These are phyloP conservation scores for Cyprinus carpio DNA, from an alignment of 2,113 vertebrate genomes.

Conservation along the genomic window DNA sequence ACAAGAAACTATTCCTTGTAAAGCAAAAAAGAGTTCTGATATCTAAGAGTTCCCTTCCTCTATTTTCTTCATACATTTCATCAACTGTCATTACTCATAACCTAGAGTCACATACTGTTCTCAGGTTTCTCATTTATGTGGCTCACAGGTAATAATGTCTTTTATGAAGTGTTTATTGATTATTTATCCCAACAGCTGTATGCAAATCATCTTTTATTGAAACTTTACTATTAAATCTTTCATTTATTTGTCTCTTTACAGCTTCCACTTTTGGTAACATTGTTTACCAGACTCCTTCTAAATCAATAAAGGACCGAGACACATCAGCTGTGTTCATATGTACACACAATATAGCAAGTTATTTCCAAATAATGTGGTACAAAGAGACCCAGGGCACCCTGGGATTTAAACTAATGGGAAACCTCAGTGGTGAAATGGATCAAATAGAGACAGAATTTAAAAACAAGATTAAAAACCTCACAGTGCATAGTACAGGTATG, in stretches of 20 bases:
- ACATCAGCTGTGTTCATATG: background rate
- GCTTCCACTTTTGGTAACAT: background rate
- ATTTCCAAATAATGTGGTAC: background rate
- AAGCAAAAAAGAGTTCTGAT: no score
- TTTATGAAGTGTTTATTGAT: background rate
- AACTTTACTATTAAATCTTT: no score
- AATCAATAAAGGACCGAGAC: background rate
- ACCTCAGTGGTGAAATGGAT: background rate
- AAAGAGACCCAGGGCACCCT: slow-evolving; percentile 6
- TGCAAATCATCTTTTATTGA: no score
- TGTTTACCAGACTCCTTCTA: slow-evolving; percentile 7
- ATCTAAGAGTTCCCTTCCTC: no score
- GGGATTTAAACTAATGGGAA: slow-evolving; percentile 15
- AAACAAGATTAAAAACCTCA: background rate
- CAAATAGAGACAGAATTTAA: background rate
- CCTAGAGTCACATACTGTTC: background rate
- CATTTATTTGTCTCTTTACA: background rate
- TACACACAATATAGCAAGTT: background rate
- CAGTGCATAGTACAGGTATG: background rate
- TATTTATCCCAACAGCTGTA: background rate
- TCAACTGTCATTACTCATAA: background rate
- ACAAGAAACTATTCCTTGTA: no score
- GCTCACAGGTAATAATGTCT: background rate
- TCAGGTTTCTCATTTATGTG: background rate
- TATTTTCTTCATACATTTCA: background rate